A percentile compares a stretch with the other conserved stretches of the same genome.
phyloP scores from a whole-genome alignment of 2,797 vertebrate genomes.

The Lerista edwardsae region DNA sequence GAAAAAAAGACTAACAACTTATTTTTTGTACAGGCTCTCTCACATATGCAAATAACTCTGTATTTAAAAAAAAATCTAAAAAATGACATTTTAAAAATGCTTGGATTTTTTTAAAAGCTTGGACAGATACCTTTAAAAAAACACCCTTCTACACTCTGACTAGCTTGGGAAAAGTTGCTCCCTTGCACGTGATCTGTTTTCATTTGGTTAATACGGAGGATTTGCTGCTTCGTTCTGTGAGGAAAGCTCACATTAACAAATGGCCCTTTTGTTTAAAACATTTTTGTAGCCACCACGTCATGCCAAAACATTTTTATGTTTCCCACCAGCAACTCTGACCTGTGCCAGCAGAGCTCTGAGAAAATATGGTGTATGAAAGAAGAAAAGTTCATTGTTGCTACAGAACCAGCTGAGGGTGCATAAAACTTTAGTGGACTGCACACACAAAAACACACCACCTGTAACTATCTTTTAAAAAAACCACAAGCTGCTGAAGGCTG shows the following conservation, averaged over 20 bases:
- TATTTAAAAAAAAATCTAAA: background rate
- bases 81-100: slow-evolving; percentile 8
- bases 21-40: background rate
- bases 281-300: slow-evolving; percentile 17
- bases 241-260: slow-evolving; percentile 29
- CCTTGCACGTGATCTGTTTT: slow-evolving; percentile 21
- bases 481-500: background rate
- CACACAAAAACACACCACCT: background rate
- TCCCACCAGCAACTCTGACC: slow-evolving; percentile 41
- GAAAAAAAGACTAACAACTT: background rate
- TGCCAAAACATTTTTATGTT: slow-evolving; percentile 43
- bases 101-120: background rate
- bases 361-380: slow-evolving; percentile 50
- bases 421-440: slow-evolving; percentile 34
- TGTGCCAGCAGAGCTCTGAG: slow-evolving; percentile 38
- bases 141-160: background rate
- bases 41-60: background rate
- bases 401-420: slow-evolving; percentile 29
- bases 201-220: slow-evolving; percentile 23
- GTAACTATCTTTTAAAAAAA: background rate
- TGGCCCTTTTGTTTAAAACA: slow-evolving; percentile 36
- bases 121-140: background rate
- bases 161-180: background rate
- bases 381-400: slow-evolving; percentile 51
- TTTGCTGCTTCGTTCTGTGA: slow-evolving; percentile 26